These are phyloP conservation scores for Myrmophylax atrothorax DNA, from an alignment of 2,113 vertebrate genomes.

Conservation along the genomic window DNA sequence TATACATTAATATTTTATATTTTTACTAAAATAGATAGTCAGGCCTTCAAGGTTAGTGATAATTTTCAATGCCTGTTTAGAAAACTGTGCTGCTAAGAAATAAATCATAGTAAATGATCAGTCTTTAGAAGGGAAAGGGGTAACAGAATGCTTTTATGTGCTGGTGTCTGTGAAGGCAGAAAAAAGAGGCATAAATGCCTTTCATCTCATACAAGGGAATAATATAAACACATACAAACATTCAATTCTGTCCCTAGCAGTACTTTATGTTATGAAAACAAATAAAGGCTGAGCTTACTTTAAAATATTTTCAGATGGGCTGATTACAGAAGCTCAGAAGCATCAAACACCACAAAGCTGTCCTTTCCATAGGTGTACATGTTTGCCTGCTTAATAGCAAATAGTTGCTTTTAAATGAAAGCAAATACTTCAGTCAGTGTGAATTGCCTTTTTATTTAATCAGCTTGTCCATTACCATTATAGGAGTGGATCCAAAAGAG, in stretches of 20 bases:
- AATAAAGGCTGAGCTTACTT: not conserved
- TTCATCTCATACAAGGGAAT: not conserved
- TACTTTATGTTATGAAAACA: not conserved
- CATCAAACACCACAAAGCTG: not conserved
- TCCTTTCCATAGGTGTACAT: rapidly evolving
- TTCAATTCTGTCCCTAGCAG: not conserved
- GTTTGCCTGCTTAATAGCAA: not conserved
- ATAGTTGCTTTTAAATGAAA: not conserved
- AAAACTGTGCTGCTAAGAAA: not conserved
- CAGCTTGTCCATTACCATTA: not conserved
- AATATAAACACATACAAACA: not conserved
- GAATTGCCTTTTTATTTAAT: not conserved
- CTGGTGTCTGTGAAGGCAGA: not conserved
- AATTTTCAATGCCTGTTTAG: not conserved
- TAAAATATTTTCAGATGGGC: not conserved
- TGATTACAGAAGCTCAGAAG: not conserved
- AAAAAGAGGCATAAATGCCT: not conserved
- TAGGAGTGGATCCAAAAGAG: not conserved
- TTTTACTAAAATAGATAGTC: not conserved
- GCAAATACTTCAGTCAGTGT: not conserved
- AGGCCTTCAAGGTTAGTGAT: not conserved
- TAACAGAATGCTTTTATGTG: not conserved
- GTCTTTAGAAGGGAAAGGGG: not conserved
- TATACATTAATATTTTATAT: too few species aligned
- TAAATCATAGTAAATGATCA: not conserved